Evolutionary conservation across 2,888 invertebrate species (phyloP).

Genomic region (Caenorhabditis sulstoni): DNA sequence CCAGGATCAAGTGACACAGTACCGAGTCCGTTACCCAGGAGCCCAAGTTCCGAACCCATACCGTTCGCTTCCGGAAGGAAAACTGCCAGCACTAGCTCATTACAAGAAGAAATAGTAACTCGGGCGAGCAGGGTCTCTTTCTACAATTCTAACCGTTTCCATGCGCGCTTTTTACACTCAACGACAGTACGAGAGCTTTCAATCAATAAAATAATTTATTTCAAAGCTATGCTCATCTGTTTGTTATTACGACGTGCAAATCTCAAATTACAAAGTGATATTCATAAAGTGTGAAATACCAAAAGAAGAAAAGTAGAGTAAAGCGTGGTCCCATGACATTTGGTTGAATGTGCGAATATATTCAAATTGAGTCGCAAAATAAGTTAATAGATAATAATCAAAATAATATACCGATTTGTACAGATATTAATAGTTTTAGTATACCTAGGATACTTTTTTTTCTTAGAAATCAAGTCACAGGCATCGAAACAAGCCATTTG

Average conservation of each 20-base stretch:
- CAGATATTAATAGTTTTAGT: constrained; percentile 10
- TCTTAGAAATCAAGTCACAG: constrained; percentile 5
- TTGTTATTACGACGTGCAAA: background rate
- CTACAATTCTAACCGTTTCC: no score
- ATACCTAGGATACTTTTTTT: background rate
- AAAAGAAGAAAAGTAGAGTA: constrained; percentile 6
- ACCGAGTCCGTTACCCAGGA: constrained; percentile 58
- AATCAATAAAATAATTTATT: constrained; percentile 42
- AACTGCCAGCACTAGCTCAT: constrained; percentile 62
- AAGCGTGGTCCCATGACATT: constrained; percentile 13
- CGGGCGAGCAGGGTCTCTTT: background rate
- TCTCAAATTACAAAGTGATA: constrained; percentile 3
- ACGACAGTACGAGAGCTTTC: constrained; percentile 40
- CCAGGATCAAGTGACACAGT: constrained; percentile 65
- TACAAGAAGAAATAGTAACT: constrained; percentile 28
- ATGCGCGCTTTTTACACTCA: background rate
- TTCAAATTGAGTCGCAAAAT: no score
- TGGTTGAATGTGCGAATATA: no score
- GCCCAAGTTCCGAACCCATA: constrained; percentile 65
- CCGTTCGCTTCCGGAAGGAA: constrained; percentile 62
- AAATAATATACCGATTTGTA: constrained; percentile 33
- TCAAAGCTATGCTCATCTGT: background rate
- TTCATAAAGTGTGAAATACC: background rate
- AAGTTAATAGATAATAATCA: background rate
- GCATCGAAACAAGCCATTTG: background rate